Percentiles rank a stretch among this genome's conserved stretches.
Evolutionary conservation across 2,888 invertebrate species (phyloP).

Genomic region (Cerastis leucographa): DNA sequence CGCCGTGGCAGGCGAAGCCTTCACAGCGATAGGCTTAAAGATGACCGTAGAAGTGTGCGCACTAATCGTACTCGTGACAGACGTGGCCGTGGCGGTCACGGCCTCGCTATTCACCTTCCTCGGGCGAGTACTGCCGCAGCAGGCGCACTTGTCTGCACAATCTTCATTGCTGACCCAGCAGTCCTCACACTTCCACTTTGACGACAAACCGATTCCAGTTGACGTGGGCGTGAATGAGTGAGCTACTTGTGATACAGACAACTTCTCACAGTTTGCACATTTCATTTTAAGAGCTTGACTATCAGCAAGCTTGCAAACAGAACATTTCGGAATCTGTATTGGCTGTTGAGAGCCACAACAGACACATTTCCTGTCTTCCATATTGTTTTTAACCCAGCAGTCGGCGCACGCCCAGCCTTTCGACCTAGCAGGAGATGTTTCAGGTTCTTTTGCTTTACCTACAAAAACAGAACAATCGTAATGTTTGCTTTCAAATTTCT

Average conservation of each 20-base stretch:
- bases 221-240: constrained; percentile 39
- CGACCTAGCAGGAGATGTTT: constrained; percentile 43
- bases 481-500: constrained; percentile 53
- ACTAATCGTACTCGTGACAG: background rate
- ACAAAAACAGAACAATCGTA: constrained; percentile 65
- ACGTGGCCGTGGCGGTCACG: constrained; percentile 9
- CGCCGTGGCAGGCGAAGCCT: background rate
- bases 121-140: constrained; percentile 74
- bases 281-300: constrained; percentile 67
- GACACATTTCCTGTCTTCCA: constrained; percentile 72
- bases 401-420: constrained; percentile 76
- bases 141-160: constrained; percentile 72
- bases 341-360: constrained; percentile 76
- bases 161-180: constrained; percentile 78
- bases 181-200: constrained; percentile 78
- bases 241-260: constrained; percentile 53
- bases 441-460: constrained; percentile 61
- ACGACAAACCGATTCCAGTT: constrained; percentile 42
- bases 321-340: constrained; percentile 66
- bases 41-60: constrained; percentile 12
- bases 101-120: constrained; percentile 27
- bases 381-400: constrained; percentile 76
- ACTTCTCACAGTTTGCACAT: constrained; percentile 74
- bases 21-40: constrained; percentile 14
- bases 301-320: constrained; percentile 71